Conservation (phyloP, 2,797 vertebrate species). For the Notoglanidium macrostoma region DNA sequence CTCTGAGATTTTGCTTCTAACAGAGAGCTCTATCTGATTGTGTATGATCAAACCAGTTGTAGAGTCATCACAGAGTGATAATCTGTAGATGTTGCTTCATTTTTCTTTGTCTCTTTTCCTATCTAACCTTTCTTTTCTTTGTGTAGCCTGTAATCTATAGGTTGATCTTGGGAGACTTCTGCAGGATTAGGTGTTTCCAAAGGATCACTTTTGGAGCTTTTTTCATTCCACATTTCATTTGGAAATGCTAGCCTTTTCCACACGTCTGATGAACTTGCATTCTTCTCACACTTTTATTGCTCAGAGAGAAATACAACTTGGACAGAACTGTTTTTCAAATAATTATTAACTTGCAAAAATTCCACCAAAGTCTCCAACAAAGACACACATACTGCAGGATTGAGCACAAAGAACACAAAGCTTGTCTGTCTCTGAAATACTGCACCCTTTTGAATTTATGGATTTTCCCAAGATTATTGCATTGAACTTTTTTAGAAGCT, state of each 20-base stretch:
- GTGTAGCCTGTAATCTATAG: constrained; percentile 23
- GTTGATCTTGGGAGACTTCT: constrained; percentile 21
- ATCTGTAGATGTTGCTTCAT: constrained; percentile 4
- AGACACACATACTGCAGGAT: not conserved
- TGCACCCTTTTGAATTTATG: constrained; percentile 18
- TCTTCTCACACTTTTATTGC: not conserved
- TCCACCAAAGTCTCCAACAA: not conserved
- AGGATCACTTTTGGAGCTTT: constrained; percentile 29
- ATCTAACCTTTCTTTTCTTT: constrained; percentile 11
- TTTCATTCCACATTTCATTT: constrained; percentile 21
- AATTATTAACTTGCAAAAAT: constrained; percentile 28
- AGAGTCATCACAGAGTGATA: constrained; percentile 3
- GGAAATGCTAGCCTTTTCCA: constrained; percentile 14
- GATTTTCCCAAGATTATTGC: not conserved
- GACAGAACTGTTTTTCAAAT: not conserved
- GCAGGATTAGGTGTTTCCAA: constrained; percentile 33
- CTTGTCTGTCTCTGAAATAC: constrained; percentile 6
- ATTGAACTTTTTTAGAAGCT: constrained; percentile 23
- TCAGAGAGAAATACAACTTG: not conserved
- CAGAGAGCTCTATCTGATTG: not conserved
- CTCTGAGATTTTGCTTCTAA: not conserved
- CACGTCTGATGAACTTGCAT: constrained; percentile 17
- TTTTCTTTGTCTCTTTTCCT: not conserved
- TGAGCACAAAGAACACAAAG: constrained; percentile 1
- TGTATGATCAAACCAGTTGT: too few relatives aligned